phyloP scores from a whole-genome alignment of 2,888 invertebrate species.

The Hypselothyrea guttata region DNA sequence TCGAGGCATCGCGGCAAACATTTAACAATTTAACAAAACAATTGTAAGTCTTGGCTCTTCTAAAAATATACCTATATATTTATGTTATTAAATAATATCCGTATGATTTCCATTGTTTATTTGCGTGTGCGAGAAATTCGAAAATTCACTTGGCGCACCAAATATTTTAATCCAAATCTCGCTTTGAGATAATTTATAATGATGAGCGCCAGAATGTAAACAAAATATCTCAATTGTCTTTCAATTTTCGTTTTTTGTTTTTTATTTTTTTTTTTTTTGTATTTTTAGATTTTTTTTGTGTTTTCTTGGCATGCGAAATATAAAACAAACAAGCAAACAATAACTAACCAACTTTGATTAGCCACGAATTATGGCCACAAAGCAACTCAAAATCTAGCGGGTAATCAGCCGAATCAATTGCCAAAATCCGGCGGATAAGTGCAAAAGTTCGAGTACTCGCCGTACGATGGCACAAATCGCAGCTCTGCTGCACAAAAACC shows the following conservation, averaged over 20 bases:
- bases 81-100: not conserved
- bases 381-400: no score
- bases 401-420: constrained; percentile 45
- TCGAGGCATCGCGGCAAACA: not conserved
- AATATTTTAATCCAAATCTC: not conserved
- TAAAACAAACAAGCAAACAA: constrained; percentile 1
- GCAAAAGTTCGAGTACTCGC: constrained; percentile 15
- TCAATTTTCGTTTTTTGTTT: constrained; percentile 1
- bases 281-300: no score
- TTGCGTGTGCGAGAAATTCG: not conserved
- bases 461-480: constrained; percentile 9
- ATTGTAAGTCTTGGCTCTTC: not conserved
- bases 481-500: not conserved
- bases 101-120: no score
- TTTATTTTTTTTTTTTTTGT: not conserved
- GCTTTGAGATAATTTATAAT: constrained; percentile 26
- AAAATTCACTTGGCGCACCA: not conserved
- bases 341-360: constrained; percentile 34
- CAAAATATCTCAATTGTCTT: constrained; percentile 6
- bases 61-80: constrained; percentile 12
- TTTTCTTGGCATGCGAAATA: no score
- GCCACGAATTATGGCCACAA: constrained; percentile 22
- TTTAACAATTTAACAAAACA: constrained; percentile 12
- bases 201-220: constrained; percentile 14
- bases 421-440: constrained; percentile 28